These are phyloP conservation scores for Troglohyphantes excavatus DNA, from an alignment of 2,888 invertebrate genomes.

Conservation along the genomic window DNA sequence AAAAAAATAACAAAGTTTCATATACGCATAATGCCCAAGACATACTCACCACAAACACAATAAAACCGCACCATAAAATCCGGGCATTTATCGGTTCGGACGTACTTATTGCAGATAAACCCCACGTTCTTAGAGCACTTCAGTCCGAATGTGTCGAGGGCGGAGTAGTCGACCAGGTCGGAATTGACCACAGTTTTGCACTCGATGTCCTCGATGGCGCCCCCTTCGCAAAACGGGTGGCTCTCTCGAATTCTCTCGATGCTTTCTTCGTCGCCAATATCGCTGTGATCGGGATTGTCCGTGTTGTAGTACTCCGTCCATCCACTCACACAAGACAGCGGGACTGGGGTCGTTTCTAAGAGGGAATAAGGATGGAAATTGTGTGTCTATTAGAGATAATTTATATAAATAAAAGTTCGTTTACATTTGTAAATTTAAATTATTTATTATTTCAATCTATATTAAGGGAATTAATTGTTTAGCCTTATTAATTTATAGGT, in stretches of 20 bases:
- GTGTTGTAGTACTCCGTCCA: slow-evolving; percentile 81
- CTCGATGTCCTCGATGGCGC: slow-evolving; percentile 81
- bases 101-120: slow-evolving; percentile 79
- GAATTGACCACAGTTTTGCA: slow-evolving; percentile 80
- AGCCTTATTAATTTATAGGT: too few species aligned
- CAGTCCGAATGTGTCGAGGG: slow-evolving; percentile 80
- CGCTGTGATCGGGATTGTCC: slow-evolving; percentile 80
- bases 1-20: too few species aligned
- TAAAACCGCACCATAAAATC: slow-evolving; percentile 79
- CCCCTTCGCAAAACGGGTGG: slow-evolving; percentile 80
- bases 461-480: too few species aligned
- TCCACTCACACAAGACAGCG: slow-evolving; percentile 66
- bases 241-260: slow-evolving; percentile 80
- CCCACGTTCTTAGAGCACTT: slow-evolving; percentile 80
- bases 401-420: too few species aligned
- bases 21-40: too few species aligned
- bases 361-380: neutral
- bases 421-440: too few species aligned
- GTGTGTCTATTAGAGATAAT: too few species aligned
- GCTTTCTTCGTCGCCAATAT: slow-evolving; percentile 80
- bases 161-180: slow-evolving; percentile 79
- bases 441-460: too few species aligned
- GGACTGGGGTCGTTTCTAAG: slow-evolving; percentile 29
- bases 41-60: slow-evolving; percentile 79
- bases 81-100: slow-evolving; percentile 74